Percentiles rank a stretch among this genome's conserved stretches.
phyloP scores from a whole-genome alignment of 2,113 vertebrate genomes.

The Perca schrenkii region DNA sequence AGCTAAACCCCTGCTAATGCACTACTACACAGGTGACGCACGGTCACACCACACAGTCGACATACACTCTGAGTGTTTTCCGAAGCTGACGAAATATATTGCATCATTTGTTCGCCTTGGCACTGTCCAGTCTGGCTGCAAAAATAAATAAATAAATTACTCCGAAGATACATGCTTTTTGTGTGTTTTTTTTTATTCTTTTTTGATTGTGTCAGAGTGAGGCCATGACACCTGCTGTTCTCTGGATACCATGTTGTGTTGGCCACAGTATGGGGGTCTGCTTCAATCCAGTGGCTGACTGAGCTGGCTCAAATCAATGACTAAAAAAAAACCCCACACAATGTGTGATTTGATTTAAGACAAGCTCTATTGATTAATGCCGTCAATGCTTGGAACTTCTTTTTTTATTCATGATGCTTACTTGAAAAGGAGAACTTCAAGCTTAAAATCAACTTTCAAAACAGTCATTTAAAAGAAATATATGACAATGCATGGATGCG shows the following conservation, averaged over 20 bases:
- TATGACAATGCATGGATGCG: background rate
- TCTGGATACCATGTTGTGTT: conserved; percentile 55
- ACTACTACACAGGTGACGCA: background rate
- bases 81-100: background rate
- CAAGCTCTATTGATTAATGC: conserved; percentile 38
- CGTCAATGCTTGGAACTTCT: background rate
- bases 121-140: too few species aligned
- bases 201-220: conserved; percentile 58
- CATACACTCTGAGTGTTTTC: background rate
- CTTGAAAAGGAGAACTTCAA: background rate
- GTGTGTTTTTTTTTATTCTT: conserved; percentile 24
- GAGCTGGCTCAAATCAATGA: conserved; percentile 73
- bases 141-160: background rate
- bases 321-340: conserved; percentile 39
- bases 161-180: conserved; percentile 13
- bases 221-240: conserved; percentile 56
- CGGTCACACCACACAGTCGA: background rate
- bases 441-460: background rate
- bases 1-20: conserved; percentile 6
- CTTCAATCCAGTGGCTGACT: conserved; percentile 51
- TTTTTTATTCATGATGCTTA: background rate
- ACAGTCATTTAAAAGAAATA: background rate
- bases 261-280: conserved; percentile 44
- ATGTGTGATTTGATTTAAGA: conserved; percentile 60
- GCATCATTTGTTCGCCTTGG: background rate